Conservation (phyloP, 2,888 invertebrate species). For the Temnothorax unifasciatus region DNA sequence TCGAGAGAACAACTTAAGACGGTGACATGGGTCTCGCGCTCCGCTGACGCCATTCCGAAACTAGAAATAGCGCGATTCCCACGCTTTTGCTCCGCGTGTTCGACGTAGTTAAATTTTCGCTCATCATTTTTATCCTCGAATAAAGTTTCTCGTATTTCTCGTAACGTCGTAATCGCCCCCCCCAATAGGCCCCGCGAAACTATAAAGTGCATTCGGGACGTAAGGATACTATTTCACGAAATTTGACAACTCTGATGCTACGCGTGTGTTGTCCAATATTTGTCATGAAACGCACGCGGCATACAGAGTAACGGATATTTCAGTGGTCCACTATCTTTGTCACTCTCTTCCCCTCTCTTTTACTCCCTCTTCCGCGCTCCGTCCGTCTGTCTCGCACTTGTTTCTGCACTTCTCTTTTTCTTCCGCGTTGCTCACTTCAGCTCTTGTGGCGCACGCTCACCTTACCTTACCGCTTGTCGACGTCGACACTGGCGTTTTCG, state of each 20-base stretch:
- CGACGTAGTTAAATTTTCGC: neutral
- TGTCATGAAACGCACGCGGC: conserved; percentile 45
- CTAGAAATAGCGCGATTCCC: conserved; percentile 55
- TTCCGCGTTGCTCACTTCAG: conserved; percentile 22
- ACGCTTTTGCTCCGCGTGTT: conserved; percentile 33
- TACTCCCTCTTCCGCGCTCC: conserved; percentile 1
- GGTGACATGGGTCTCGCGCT: conserved; percentile 12
- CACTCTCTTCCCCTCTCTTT: neutral
- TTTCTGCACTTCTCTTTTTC: conserved; percentile 25
- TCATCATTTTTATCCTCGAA: neutral
- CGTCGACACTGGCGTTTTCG: conserved; percentile 52
- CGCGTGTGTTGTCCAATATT: conserved; percentile 59
- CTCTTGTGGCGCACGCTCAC: conserved; percentile 53
- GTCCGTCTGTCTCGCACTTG: conserved; percentile 14
- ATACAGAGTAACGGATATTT: conserved; percentile 67
- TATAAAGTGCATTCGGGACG: neutral
- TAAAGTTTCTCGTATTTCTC: neutral
- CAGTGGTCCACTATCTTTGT: conserved; percentile 55
- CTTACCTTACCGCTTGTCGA: conserved; percentile 57
- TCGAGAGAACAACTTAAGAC: neutral
- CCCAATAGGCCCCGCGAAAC: neutral
- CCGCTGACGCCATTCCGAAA: conserved; percentile 24
- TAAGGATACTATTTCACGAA: neutral
- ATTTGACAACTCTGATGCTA: conserved; percentile 67
- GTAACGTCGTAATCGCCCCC: neutral